These are phyloP conservation scores for Dipus sagitta DNA, from an alignment of 2,797 vertebrate species.

Conservation along the genomic window DNA sequence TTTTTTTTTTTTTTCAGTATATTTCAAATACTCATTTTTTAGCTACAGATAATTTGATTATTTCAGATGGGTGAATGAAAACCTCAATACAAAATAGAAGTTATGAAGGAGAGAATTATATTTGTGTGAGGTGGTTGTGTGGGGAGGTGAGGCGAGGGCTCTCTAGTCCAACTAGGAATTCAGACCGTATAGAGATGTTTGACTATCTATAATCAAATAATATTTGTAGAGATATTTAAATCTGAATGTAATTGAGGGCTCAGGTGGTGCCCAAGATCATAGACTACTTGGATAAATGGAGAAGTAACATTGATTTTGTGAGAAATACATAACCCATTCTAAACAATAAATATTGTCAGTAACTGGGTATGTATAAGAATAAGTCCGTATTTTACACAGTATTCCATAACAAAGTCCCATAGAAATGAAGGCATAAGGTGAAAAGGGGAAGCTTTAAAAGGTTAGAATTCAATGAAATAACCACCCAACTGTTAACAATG, in stretches of 20 bases:
- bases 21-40: constrained; percentile 11
- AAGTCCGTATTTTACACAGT: background rate
- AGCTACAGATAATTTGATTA: background rate
- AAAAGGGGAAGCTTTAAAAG: background rate
- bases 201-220: background rate
- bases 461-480: background rate
- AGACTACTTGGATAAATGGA: background rate
- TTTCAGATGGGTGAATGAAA: constrained; percentile 11
- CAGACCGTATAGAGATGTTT: background rate
- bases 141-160: background rate
- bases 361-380: background rate
- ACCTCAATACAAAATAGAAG: background rate
- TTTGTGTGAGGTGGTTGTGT: background rate
- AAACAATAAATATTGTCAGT: background rate
- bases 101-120: constrained; percentile 43
- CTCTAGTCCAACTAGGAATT: background rate
- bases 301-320: background rate
- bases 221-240: constrained; percentile 21
- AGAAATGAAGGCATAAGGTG: background rate
- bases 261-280: constrained; percentile 24
- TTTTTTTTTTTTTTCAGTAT: background rate
- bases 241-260: background rate
- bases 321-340: background rate
- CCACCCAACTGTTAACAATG: background rate
- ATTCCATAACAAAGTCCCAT: background rate